Conservation (phyloP, 2,797 vertebrate species). For the Huso huso region DNA sequence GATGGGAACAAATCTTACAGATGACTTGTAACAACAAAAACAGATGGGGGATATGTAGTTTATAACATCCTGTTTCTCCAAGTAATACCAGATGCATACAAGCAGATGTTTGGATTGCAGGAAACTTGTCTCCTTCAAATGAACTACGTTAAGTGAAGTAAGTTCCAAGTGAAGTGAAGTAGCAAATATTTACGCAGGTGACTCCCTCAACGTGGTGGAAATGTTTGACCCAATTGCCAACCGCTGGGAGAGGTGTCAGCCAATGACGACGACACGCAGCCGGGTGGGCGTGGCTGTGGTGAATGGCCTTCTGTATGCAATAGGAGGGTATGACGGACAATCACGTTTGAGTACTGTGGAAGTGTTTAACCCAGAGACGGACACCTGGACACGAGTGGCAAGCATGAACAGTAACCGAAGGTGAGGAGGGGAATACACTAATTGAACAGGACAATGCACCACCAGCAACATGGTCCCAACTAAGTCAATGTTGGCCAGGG, state of each 20-base stretch:
- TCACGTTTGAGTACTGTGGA: slow-evolving; percentile 87
- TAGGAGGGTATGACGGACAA: slow-evolving; percentile 89
- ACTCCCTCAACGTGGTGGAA: slow-evolving; percentile 88
- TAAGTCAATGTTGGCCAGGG: no score
- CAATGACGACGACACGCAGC: slow-evolving; percentile 85
- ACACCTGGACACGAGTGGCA: slow-evolving; percentile 78
- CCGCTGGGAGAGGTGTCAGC: slow-evolving; percentile 86
- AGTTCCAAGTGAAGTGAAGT: slow-evolving; percentile 35
- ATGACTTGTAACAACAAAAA: no score
- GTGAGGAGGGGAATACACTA: slow-evolving; percentile 35
- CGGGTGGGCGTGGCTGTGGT: slow-evolving; percentile 87
- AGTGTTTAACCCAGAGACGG: slow-evolving; percentile 84
- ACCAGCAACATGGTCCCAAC: neutral
- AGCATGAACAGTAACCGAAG: slow-evolving; percentile 95
- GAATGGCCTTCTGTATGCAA: slow-evolving; percentile 86
- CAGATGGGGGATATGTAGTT: no score
- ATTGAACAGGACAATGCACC: neutral
- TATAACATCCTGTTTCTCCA: no score
- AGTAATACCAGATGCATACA: no score
- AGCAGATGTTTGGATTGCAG: no score
- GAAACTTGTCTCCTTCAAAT: slow-evolving; percentile 28
- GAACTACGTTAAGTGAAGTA: no score
- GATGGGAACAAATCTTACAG: no score
- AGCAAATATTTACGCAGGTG: slow-evolving; percentile 67
- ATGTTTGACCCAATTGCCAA: slow-evolving; percentile 85